A percentile compares a stretch with the other conserved stretches of the same genome.
These are phyloP conservation scores for Ploceus nigricollis DNA, from an alignment of 2,113 vertebrate species.

Conservation along the genomic window DNA sequence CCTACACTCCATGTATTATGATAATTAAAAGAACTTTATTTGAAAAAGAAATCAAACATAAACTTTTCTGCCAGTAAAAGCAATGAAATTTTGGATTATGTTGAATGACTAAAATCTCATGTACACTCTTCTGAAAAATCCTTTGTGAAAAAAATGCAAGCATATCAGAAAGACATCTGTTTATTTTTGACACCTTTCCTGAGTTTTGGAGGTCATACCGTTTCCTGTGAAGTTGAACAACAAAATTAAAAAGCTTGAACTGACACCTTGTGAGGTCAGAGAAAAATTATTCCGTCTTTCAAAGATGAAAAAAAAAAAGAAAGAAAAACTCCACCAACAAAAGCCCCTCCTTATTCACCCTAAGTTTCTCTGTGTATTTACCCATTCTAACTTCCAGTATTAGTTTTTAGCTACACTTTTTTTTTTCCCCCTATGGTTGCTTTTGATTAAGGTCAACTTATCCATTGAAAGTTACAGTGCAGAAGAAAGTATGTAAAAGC, in stretches of 20 bases:
- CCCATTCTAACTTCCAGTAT: background rate
- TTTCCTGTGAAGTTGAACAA: background rate
- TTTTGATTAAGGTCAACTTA: background rate
- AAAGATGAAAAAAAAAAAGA: background rate
- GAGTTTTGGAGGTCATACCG: background rate
- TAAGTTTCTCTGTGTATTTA: background rate
- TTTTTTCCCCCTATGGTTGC: no score
- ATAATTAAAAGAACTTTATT: background rate
- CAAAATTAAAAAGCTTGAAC: background rate
- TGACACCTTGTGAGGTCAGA: background rate
- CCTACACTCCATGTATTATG: background rate
- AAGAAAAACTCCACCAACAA: accelerated
- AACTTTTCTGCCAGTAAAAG: background rate
- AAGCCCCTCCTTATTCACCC: accelerated
- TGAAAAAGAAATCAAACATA: background rate
- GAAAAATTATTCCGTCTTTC: background rate
- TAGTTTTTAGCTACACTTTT: background rate
- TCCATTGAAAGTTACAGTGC: background rate
- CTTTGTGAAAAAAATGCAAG: background rate
- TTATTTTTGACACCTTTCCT: background rate
- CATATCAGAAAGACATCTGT: background rate
- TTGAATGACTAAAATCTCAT: background rate
- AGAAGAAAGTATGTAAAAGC: slow-evolving; percentile 5
- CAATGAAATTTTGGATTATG: background rate
- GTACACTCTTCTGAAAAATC: background rate